Evolutionary conservation across 2,113 vertebrate genomes (phyloP), one percentile per base, ranked within the genome.

Genomic region (Holacanthus passer): DNA sequence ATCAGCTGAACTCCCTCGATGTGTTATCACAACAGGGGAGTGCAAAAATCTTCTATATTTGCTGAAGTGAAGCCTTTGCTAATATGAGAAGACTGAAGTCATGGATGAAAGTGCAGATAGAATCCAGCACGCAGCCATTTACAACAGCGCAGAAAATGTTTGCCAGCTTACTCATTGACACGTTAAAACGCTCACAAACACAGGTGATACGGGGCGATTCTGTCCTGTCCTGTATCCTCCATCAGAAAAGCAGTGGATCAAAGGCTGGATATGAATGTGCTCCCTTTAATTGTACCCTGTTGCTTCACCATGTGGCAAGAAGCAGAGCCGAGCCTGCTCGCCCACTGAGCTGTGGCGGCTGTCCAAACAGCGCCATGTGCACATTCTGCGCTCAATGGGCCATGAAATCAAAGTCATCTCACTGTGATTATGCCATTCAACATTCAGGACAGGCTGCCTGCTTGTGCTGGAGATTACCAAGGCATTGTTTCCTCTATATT

Each of bases 341-440:
- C 41, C 56, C 2, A n/a, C 56, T 68, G 82, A 80, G 65, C 72
- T 0, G 43, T 71, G 83, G 72, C 72, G 12, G 2, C 41, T 65
- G 66, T 75, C 77, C 77, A 75, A 60, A 81, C 77, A 66, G 24
- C 3, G 14, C 59, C 83, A 50, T 72, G 77, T 60, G 83, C 71
- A 72, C 66, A 59, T 45, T 52, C 29, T 64, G 71, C 16, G 27
- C n/a, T 50, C 59, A 76, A 71, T 81, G 83, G 66, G 58, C 65
- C 59, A 17, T 81, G 77, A 85, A 85, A 81, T 85, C 83, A 76
- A 85, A 85, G 77, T 80, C 72, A 70, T 81, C 65, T 76, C 20
- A 0, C 67, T 52, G 50, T 16, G 52, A 81, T 85, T 81, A 81
- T 66, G 39, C 65, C 64, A 76, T 75, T 71, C 59, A 81, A 11